A percentile compares a stretch with the other conserved stretches of the same genome.
Conservation (phyloP, 2,888 invertebrate species). For the Ptychoptera albimana region DNA sequence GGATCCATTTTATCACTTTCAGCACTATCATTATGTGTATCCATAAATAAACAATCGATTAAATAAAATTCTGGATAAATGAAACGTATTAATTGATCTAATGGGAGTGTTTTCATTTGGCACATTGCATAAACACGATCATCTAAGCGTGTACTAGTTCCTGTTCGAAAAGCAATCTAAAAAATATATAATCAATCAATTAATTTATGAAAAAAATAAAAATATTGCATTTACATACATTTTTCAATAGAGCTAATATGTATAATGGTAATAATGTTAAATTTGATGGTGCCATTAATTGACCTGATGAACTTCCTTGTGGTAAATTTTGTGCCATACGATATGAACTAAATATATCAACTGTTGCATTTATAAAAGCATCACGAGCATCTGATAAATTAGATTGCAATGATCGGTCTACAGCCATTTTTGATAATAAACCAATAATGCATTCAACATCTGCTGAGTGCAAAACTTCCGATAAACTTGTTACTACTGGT, state of each 20-base stretch:
- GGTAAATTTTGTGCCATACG: slow-evolving; percentile 48
- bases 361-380: slow-evolving; percentile 87
- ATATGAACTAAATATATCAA: slow-evolving; percentile 72
- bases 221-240: slow-evolving; percentile 35
- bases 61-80: slow-evolving; percentile 90
- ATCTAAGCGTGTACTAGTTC: slow-evolving; percentile 77
- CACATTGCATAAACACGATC: slow-evolving; percentile 89
- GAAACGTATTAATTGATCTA: slow-evolving; percentile 60
- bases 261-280: slow-evolving; percentile 76
- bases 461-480: slow-evolving; percentile 75
- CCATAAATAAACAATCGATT: slow-evolving; percentile 50
- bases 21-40: slow-evolving; percentile 5
- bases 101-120: slow-evolving; percentile 76
- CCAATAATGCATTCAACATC: slow-evolving; percentile 90
- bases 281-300: slow-evolving; percentile 59
- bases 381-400: slow-evolving; percentile 88
- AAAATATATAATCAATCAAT: slow-evolving; percentile 11
- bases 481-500: slow-evolving; percentile 70
- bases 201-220: background rate
- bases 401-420: slow-evolving; percentile 74
- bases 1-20: slow-evolving; percentile 23
- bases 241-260: slow-evolving; percentile 77
- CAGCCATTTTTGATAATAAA: slow-evolving; percentile 93
- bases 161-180: slow-evolving; percentile 76
- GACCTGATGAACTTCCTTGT: slow-evolving; percentile 33